These are phyloP conservation scores for Zygothrica quintamaculata DNA, from an alignment of 2,888 invertebrate species.

Conservation along the genomic window DNA sequence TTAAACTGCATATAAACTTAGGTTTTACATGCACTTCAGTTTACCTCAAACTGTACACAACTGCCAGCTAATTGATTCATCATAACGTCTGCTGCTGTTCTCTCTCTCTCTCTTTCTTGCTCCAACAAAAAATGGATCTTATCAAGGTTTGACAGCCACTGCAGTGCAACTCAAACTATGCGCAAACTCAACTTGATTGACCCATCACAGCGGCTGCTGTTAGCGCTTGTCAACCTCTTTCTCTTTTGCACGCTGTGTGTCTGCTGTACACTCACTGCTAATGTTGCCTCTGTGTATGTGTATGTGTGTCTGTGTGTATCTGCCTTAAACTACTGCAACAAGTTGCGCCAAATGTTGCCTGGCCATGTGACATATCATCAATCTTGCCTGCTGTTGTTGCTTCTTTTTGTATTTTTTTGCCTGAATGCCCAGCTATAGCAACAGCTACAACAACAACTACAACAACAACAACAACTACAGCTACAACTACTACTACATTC, in stretches of 20 bases:
- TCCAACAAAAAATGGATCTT: constrained; percentile 63
- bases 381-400: constrained; percentile 52
- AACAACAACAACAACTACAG: constrained; percentile 44
- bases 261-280: constrained; percentile 36
- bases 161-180: constrained; percentile 63
- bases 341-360: constrained; percentile 55
- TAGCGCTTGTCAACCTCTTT: constrained; percentile 77
- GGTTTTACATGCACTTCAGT: too few relatives aligned
- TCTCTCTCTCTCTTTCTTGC: background rate
- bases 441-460: constrained; percentile 20
- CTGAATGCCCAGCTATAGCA: constrained; percentile 20
- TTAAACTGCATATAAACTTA: too few relatives aligned
- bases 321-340: constrained; percentile 18
- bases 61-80: background rate
- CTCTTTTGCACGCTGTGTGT: background rate
- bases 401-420: constrained; percentile 33
- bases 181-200: constrained; percentile 52
- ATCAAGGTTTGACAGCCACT: constrained; percentile 63
- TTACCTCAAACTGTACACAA: too few relatives aligned
- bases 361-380: constrained; percentile 74
- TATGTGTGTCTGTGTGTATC: constrained; percentile 1
- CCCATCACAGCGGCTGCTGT: constrained; percentile 70
- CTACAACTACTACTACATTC: constrained; percentile 29
- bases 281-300: constrained; percentile 61
- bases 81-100: background rate